These are phyloP conservation scores for Drosophila sucinea DNA, from an alignment of 1,140 invertebrate genomes.

Conservation along the genomic window DNA sequence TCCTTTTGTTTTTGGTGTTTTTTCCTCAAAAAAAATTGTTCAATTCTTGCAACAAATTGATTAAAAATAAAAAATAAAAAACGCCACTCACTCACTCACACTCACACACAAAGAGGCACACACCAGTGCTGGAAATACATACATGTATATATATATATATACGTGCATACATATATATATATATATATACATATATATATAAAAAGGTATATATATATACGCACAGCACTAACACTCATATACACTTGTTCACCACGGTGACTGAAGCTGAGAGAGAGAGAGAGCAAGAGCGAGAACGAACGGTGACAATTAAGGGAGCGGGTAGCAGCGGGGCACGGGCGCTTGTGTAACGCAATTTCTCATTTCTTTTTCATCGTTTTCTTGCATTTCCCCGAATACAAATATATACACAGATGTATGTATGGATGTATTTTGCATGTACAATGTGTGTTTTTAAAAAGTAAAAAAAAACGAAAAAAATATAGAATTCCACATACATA, in stretches of 20 bases:
- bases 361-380: constrained; percentile 29
- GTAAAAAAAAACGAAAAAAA: constrained; percentile 31
- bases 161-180: neutral
- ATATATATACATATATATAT: neutral
- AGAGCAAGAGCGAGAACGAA: constrained; percentile 21
- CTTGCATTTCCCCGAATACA: constrained; percentile 39
- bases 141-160: neutral
- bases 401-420: constrained; percentile 8
- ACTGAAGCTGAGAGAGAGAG: constrained; percentile 30
- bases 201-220: neutral
- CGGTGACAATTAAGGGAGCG: constrained; percentile 16
- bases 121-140: constrained; percentile 20
- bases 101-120: constrained; percentile 33
- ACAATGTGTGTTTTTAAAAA: constrained; percentile 30
- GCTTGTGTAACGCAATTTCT: constrained; percentile 80
- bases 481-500: constrained; percentile 21
- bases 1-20: constrained; percentile 32
- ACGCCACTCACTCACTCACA: constrained; percentile 33
- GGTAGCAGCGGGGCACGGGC: constrained; percentile 45
- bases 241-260: constrained; percentile 50
- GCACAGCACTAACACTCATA: constrained; percentile 1
- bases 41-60: constrained; percentile 43
- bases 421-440: constrained; percentile 4
- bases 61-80: constrained; percentile 54
- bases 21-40: constrained; percentile 21